These are phyloP conservation scores for Altica lythri DNA, from an alignment of 2,888 invertebrate genomes.

Conservation along the genomic window DNA sequence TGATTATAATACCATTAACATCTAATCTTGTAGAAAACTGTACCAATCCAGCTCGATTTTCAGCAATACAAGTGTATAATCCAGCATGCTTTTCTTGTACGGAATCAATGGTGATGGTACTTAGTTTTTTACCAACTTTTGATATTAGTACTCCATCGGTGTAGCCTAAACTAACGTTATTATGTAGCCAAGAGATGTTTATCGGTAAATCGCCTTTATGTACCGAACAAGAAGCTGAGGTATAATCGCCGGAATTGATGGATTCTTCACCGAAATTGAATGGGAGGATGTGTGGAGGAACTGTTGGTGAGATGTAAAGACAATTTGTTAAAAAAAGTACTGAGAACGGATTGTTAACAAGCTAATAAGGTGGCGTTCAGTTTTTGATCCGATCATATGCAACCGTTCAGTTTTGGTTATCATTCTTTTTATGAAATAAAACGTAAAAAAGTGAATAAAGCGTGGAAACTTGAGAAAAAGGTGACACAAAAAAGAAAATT, in stretches of 20 bases:
- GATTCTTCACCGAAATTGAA: constrained; percentile 77
- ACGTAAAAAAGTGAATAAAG: no score
- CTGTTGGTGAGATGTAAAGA: no score
- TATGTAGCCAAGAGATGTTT: constrained; percentile 66
- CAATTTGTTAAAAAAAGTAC: no score
- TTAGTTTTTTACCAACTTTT: constrained; percentile 59
- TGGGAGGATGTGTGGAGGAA: constrained; percentile 78
- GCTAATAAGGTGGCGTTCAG: no score
- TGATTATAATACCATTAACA: constrained; percentile 63
- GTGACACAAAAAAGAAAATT: no score
- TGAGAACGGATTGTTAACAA: no score
- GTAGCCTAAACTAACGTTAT: constrained; percentile 44
- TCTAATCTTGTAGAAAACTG: constrained; percentile 67
- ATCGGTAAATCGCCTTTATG: constrained; percentile 75
- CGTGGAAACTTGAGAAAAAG: no score
- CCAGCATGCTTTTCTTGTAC: constrained; percentile 65
- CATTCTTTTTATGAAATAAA: no score
- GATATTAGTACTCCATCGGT: constrained; percentile 57
- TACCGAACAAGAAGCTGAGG: constrained; percentile 69
- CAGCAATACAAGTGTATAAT: constrained; percentile 66
- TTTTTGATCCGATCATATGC: no score
- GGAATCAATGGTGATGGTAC: constrained; percentile 63
- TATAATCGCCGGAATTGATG: constrained; percentile 66
- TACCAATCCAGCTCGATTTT: constrained; percentile 61
- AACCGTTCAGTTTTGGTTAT: no score